Base-by-base conservation (phyloP, 1,140 invertebrate genomes). In the Pollicipes pollicipes region DNA sequence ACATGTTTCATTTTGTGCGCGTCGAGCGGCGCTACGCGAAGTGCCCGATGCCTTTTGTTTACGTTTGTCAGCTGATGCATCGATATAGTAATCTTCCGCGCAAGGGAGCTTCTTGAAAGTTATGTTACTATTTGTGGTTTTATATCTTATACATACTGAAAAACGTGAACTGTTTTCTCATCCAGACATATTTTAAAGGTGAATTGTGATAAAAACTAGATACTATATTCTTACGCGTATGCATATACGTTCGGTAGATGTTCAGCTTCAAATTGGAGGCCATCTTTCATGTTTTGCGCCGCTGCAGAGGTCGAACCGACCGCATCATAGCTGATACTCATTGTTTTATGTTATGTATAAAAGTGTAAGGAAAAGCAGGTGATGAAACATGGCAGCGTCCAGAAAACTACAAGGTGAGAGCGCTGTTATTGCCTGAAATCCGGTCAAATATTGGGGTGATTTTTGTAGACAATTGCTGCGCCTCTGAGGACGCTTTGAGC, bases 371-470 rank as follows among this genome's bases (percentile, higher is more conserved):
- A 2, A 58, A 31, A n/a, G 58, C 70, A 31, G 66, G 68, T 69
- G 71, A 69, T 71, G 67, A 71, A 27, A 37, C 13, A 28, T 27
- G 30, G 70, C 29, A 70, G 30, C 30, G 66, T 29, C 27, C 8
- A 71, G 31, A 28, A 35, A 45, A 16, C 35, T 67, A 70, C 67
- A 29, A 72, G 70, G 69, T 66, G 67, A 27, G 67, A 17, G n/a
- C n/a, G n/a, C 31, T 24, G n/a, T 58, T 58, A 58, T 58, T 58
- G 13, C 10, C 17, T 3, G 13, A 58, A 58, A 13, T 58, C 24
- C 24, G 17, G 45, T 3, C 45, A 6, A 58, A 58, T 58, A 21
- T 58, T 58, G 45, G 10, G 45, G 30, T 45, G n/a, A 21, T 58
- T 32, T 70, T 69, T 37, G 68, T 70, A 35, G 66, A 70, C 66